phyloP scores from a whole-genome alignment of 2,888 invertebrate genomes.

The Oscheius sp. region DNA sequence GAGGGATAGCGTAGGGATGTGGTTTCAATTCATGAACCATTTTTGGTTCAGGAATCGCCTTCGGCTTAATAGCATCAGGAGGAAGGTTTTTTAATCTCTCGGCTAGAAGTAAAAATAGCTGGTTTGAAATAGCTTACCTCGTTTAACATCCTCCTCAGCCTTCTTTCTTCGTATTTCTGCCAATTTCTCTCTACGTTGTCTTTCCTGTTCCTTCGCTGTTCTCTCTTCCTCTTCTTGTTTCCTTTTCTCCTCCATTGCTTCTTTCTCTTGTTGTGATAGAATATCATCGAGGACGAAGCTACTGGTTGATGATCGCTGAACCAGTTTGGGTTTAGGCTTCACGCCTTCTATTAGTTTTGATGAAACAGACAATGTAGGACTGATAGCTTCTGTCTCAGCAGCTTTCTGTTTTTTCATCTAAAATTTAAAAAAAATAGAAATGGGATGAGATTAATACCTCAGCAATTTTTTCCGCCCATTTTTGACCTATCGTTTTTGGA shows the following conservation, averaged over 20 bases:
- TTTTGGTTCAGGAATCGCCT: constrained; percentile 2
- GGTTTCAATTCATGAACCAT: neutral
- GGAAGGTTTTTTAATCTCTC: constrained; percentile 4
- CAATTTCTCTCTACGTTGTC: constrained; percentile 1
- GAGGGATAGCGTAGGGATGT: constrained; percentile 10
- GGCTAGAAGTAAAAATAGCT: neutral
- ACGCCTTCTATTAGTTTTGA: neutral
- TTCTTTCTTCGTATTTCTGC: constrained; percentile 9
- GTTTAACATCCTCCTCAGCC: constrained; percentile 1
- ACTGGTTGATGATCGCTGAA: neutral
- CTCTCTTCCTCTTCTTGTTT: constrained; percentile 14
- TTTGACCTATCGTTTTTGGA: neutral
- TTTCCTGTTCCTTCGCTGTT: neutral
- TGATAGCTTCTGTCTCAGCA: neutral
- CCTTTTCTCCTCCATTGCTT: neutral
- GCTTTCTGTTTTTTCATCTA: constrained; percentile 10
- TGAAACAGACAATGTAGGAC: neutral
- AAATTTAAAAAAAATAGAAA: neutral
- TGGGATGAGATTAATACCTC: neutral
- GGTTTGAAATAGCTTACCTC: neutral
- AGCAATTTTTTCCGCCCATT: constrained; percentile 1
- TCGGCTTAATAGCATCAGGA: neutral
- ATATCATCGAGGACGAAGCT: constrained; percentile 12
- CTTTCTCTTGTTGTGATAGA: neutral
- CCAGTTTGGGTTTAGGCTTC: too few relatives aligned